phyloP scores from a whole-genome alignment of 2,888 invertebrate species.

The Euzophera pinguis region DNA sequence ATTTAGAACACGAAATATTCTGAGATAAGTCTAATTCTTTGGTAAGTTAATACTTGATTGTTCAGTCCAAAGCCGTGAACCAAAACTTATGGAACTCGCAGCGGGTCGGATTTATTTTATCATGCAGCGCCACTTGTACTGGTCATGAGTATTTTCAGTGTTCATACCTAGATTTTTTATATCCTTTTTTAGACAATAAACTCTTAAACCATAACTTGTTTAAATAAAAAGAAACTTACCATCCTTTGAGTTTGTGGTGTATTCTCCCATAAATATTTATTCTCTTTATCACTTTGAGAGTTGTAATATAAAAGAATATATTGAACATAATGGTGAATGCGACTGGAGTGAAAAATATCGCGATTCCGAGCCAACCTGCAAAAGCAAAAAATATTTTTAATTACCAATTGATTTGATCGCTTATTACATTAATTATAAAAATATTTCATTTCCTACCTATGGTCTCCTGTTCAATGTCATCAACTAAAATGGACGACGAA shows the following conservation, averaged over 20 bases:
- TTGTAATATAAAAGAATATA: constrained; percentile 89
- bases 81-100: no score
- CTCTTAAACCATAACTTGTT: not conserved
- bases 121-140: no score
- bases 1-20: constrained; percentile 1
- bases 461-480: constrained; percentile 84
- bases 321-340: constrained; percentile 89
- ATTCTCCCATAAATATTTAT: constrained; percentile 92
- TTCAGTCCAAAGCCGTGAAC: no score
- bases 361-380: constrained; percentile 88
- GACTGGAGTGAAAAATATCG: constrained; percentile 90
- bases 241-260: constrained; percentile 91
- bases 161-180: no score
- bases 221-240: constrained; percentile 64
- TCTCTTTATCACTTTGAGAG: constrained; percentile 87
- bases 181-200: no score
- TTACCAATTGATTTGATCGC: no score
- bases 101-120: no score
- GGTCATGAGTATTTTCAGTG: no score
- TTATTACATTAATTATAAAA: no score
- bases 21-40: not conserved
- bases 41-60: not conserved
- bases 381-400: constrained; percentile 20
- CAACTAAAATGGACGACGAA: constrained; percentile 66
- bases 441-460: constrained; percentile 78